Conservation (phyloP, 2,888 invertebrate genomes). For the Apeira syringaria region DNA sequence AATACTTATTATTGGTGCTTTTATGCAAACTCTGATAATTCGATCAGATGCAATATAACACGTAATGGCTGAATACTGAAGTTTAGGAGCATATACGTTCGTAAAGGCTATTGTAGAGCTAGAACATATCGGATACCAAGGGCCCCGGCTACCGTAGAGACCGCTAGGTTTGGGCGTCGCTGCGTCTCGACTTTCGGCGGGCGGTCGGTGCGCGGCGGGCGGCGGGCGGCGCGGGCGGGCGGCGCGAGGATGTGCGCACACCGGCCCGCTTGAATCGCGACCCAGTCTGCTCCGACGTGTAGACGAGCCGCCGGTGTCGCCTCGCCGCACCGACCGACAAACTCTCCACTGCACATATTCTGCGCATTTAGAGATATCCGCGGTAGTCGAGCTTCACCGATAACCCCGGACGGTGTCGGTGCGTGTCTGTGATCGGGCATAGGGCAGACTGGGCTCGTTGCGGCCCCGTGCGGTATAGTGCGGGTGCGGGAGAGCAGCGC, state of each 20-base stretch:
- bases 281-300: conserved; percentile 81
- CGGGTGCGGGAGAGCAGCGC: conserved; percentile 37
- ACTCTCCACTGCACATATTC: conserved; percentile 56
- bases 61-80: conserved; percentile 1
- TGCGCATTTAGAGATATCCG: conserved; percentile 59
- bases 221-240: conserved; percentile 48
- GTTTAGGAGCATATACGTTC: background rate
- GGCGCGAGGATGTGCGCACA: conserved; percentile 69
- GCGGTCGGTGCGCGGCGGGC: conserved; percentile 63
- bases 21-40: conserved; percentile 41
- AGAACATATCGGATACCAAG: conserved; percentile 39
- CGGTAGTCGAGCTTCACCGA: conserved; percentile 16
- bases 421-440: conserved; percentile 15
- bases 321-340: conserved; percentile 49
- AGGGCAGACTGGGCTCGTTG: conserved; percentile 28
- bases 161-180: conserved; percentile 80
- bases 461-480: conserved; percentile 13
- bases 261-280: conserved; percentile 60
- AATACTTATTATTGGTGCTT: conserved; percentile 63
- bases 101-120: background rate
- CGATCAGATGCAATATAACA: conserved; percentile 23
- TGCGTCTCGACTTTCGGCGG: conserved; percentile 77
- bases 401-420: conserved; percentile 22
- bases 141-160: conserved; percentile 68
- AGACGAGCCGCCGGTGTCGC: conserved; percentile 72